A percentile compares a stretch with the other conserved stretches of the same genome.
Evolutionary conservation across 2,888 invertebrate species (phyloP).

Genomic region (Hyposoter didymator): DNA sequence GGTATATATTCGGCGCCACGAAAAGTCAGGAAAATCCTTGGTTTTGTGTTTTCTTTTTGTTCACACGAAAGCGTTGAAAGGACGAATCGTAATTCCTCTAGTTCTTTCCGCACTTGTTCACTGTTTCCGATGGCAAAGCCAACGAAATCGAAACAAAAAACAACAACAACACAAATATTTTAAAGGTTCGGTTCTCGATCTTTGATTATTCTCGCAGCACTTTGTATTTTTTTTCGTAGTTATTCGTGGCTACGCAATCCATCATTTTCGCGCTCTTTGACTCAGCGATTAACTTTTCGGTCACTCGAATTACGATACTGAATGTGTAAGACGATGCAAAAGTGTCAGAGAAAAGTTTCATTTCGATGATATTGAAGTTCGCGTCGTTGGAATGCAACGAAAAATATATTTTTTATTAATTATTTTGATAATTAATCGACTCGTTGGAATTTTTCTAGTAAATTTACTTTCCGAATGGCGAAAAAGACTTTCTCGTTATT

Average conservation of each 20-base stretch:
- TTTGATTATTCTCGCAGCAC: slow-evolving; percentile 29
- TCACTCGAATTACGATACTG: slow-evolving; percentile 14
- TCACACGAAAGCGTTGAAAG: slow-evolving; percentile 8
- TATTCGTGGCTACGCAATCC: background rate
- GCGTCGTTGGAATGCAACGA: too few relatives aligned
- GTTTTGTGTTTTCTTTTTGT: background rate
- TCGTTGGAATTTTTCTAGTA: too few relatives aligned
- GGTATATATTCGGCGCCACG: background rate
- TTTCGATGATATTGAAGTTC: too few relatives aligned
- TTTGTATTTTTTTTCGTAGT: background rate
- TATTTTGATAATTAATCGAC: too few relatives aligned
- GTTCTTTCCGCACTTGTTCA: slow-evolving; percentile 31
- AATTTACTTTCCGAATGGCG: too few relatives aligned
- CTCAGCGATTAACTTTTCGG: background rate
- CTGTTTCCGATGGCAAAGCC: slow-evolving; percentile 27
- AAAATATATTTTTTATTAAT: too few relatives aligned
- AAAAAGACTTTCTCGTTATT: too few relatives aligned
- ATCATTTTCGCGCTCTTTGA: background rate
- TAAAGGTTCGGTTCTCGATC: background rate
- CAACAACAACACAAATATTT: slow-evolving; percentile 12
- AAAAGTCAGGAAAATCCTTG: slow-evolving; percentile 45
- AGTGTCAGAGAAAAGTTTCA: background rate
- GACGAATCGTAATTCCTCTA: slow-evolving; percentile 24
- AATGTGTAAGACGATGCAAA: background rate
- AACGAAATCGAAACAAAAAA: background rate